These are phyloP conservation scores for Ptychochromis oligacanthus DNA, from an alignment of 2,113 vertebrate species.

Conservation along the genomic window DNA sequence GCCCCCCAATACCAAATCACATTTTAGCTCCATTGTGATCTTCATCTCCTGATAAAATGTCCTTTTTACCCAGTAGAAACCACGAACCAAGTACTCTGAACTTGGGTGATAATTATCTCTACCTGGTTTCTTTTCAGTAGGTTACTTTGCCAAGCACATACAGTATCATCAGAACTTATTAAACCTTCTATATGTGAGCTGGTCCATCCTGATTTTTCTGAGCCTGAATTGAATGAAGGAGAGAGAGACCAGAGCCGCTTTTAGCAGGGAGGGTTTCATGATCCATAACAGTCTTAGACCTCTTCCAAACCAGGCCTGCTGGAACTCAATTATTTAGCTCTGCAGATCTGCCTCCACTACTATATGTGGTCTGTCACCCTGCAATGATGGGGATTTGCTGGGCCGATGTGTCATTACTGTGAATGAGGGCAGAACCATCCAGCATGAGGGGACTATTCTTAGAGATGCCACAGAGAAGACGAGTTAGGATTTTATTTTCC, in stretches of 20 bases:
- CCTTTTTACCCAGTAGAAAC: not conserved
- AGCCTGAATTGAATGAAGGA: slow-evolving; percentile 9
- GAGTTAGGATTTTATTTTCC: not conserved
- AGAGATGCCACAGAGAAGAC: not conserved
- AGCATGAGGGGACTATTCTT: slow-evolving; percentile 44
- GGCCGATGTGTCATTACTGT: slow-evolving; percentile 42
- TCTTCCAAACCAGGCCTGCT: slow-evolving; percentile 44
- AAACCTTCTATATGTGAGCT: not conserved
- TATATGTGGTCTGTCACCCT: slow-evolving; percentile 48
- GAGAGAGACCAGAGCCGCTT: not conserved
- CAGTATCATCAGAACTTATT: not conserved
- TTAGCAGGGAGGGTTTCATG: slow-evolving; percentile 19
- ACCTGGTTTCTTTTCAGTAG: too few relatives aligned
- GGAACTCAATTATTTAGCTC: slow-evolving; percentile 67
- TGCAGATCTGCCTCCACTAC: slow-evolving; percentile 28
- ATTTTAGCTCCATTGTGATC: not conserved
- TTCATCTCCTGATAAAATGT: not conserved
- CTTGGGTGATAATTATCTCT: not conserved
- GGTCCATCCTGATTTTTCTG: slow-evolving; percentile 16
- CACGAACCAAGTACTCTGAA: not conserved
- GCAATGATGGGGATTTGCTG: slow-evolving; percentile 40
- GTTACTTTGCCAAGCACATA: not conserved
- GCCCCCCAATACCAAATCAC: not conserved
- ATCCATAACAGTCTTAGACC: slow-evolving; percentile 51
- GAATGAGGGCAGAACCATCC: slow-evolving; percentile 42